Percentiles rank a stretch among this genome's conserved stretches.
phyloP scores from a whole-genome alignment of 2,797 vertebrate species.

The Semaprochilodus insignis region DNA sequence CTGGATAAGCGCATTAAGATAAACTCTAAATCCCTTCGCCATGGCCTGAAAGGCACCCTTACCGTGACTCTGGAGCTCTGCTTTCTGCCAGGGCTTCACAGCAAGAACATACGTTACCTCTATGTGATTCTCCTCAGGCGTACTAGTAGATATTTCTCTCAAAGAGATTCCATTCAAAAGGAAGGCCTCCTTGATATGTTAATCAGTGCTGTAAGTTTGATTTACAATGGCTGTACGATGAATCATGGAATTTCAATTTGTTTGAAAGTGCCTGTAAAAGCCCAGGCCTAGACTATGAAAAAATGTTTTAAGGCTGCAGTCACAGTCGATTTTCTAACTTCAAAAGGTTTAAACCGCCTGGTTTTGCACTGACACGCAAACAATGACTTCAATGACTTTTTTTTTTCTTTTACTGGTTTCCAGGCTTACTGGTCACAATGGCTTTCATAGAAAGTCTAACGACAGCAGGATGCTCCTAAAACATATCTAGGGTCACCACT shows the following conservation, averaged over 20 bases:
- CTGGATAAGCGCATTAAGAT: constrained; percentile 53
- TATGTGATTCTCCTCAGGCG: constrained; percentile 21
- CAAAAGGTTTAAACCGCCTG: neutral
- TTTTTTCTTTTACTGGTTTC: neutral
- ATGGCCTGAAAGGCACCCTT: constrained; percentile 33
- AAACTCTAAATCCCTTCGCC: constrained; percentile 44
- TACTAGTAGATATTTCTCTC: constrained; percentile 9
- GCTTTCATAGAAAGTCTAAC: neutral
- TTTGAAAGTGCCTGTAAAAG: constrained; percentile 8
- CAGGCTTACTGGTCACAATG: neutral
- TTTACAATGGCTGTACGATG: constrained; percentile 69
- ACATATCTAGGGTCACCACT: too few species aligned
- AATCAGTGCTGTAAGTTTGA: constrained; percentile 68
- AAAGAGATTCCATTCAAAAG: constrained; percentile 22
- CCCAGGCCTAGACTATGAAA: neutral
- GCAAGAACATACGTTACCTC: neutral
- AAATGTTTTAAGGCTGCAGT: neutral
- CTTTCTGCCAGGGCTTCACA: constrained; percentile 13
- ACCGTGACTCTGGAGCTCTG: neutral
- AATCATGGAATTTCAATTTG: constrained; percentile 46
- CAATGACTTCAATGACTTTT: neutral
- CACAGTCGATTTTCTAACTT: constrained; percentile 1
- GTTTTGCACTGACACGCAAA: constrained; percentile 4
- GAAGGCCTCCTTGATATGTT: constrained; percentile 68
- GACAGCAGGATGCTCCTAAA: neutral